Base-by-base conservation (phyloP, 1,140 invertebrate genomes). In the Ceratoteleas bidentatus region DNA sequence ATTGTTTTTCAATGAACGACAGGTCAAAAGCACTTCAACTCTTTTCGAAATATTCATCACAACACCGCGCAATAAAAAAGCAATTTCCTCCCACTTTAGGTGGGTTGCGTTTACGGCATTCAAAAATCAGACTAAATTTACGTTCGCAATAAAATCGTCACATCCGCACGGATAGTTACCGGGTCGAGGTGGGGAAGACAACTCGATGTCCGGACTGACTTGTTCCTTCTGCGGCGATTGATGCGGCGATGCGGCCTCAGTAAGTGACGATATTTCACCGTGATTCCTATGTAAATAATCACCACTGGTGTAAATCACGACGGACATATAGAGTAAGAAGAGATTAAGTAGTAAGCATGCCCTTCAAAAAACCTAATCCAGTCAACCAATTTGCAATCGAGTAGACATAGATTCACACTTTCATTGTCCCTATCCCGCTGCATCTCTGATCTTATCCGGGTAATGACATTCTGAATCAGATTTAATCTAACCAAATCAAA, bases 111-210 rank as follows among this genome's bases (percentile, higher is more conserved):
- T 64, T 64, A 64, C 52, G 15, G 32, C 34, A 33, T 56, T 36
- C 52, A 57, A 57, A 65, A 47, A n/a, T 10, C 11, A 69, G 24
- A 45, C 7, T 69, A 24, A 61, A 60, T 58, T 69, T 45, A 34
- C 54, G 43, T 56, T 36, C 9, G 56, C 34, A 62, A 73, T 73
- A 58, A 69, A 72, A 66, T 66, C 14, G 56, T 66, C 38, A 47
- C n/a, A 72, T 70, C 70, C 64, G n/a, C 3, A 24, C 16, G 7
- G 33, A 76, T 47, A 77, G 57, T 83, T 86, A 91, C 90, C 90
- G 86, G 90, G 90, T 69, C 87, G 85, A 13, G 90, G 90, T 57
- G 90, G 90, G 15, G 86, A 77, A 14, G 87, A 76, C 9, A 91
- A 57, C 56, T 76, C 83, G 13, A 73, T 60, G 34, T 86, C 79